Evolutionary conservation across 2,113 vertebrate genomes (phyloP).

Genomic region (Maccullochella peelii): DNA sequence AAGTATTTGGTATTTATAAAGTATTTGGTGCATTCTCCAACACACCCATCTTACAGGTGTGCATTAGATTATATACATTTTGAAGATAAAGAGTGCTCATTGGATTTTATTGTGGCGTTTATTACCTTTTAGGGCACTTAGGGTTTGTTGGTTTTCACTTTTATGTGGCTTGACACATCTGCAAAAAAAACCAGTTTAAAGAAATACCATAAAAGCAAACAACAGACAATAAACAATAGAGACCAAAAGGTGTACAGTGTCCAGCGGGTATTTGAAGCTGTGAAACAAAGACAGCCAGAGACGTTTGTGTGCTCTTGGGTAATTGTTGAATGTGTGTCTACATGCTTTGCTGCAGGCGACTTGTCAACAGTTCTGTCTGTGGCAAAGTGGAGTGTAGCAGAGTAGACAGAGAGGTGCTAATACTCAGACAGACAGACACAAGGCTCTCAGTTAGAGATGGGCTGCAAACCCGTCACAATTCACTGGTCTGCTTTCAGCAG

Average conservation of each 20-base stretch:
- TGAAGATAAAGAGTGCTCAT: not conserved
- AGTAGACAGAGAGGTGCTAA: conserved; percentile 56
- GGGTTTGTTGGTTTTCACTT: not conserved
- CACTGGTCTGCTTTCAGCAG: conserved; percentile 70
- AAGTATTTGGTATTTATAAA: too few species aligned
- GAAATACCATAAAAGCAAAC: not conserved
- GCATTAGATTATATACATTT: not conserved
- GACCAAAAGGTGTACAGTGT: not conserved
- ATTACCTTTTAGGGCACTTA: not conserved
- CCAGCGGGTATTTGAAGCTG: not conserved
- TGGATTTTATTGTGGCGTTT: not conserved
- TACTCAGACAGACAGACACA: conserved; percentile 56
- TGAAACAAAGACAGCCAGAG: conserved; percentile 2
- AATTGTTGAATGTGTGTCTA: conserved; percentile 51
- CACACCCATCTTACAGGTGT: not conserved
- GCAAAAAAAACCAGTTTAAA: not conserved
- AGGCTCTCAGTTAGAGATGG: conserved; percentile 55
- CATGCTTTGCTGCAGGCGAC: conserved; percentile 63
- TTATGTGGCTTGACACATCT: not conserved
- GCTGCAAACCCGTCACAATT: conserved; percentile 67
- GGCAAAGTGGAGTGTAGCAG: conserved; percentile 49
- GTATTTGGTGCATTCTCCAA: not conserved
- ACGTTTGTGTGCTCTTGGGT: conserved; percentile 21
- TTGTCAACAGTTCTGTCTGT: conserved; percentile 67
- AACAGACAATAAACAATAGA: not conserved